Conservation (phyloP, 2,113 vertebrate species). For the Crotalus horridus region DNA sequence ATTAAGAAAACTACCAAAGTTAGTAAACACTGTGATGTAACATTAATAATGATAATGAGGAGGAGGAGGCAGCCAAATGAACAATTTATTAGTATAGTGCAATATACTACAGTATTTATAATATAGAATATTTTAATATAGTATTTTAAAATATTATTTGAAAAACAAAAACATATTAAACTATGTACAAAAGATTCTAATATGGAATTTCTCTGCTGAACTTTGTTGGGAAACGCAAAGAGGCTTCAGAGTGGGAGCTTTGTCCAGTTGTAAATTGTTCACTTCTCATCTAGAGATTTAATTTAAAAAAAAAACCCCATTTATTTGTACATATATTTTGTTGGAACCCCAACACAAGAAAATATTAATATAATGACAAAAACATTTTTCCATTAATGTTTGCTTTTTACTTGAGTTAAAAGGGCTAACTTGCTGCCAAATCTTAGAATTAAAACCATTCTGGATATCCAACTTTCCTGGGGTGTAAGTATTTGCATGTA, state of each 20-base stretch:
- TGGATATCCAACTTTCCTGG: conserved; percentile 63
- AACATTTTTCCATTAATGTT: conserved; percentile 62
- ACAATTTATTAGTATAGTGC: background rate
- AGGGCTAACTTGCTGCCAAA: conserved; percentile 57
- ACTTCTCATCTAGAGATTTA: background rate
- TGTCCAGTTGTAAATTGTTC: background rate
- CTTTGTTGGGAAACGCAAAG: background rate
- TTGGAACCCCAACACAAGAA: conserved; percentile 61
- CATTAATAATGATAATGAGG: background rate
- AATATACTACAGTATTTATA: background rate
- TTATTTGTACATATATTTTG: conserved; percentile 66
- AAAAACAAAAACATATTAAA: background rate
- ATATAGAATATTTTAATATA: background rate
- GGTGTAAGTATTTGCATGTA: conserved; percentile 59
- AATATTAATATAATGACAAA: conserved; percentile 66
- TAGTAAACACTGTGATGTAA: background rate
- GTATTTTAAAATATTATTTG: background rate
- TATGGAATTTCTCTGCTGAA: background rate
- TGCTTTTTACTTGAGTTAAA: conserved; percentile 66
- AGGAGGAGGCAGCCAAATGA: background rate
- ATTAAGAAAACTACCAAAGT: background rate
- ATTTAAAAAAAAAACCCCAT: conserved; percentile 1
- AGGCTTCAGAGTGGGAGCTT: background rate
- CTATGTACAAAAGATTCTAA: background rate
- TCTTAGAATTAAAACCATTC: conserved; percentile 62